Evolutionary conservation across 1,140 invertebrate species (phyloP), one percentile per base, ranked within the genome.

Genomic region (Sycophaga agraensis): DNA sequence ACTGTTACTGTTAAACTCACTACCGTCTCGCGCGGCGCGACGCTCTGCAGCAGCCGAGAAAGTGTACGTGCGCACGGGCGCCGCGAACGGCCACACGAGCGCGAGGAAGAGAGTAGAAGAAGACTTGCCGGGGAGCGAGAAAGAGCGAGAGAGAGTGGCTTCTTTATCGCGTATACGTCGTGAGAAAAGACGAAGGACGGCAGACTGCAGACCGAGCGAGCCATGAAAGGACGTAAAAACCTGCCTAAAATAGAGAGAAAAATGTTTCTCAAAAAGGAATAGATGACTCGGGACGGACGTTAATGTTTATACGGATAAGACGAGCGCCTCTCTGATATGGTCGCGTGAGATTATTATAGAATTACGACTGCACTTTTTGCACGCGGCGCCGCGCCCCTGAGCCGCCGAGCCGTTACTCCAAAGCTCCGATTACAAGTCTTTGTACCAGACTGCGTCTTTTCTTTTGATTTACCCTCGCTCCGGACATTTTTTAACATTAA

Each of bases 1-100:
- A 78, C 78, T 70, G 72, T 77, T 75, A 74, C 74, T 72, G 75
- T 78, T 76, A 74, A 78, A 74, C 71, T 77, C 73, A 64, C 70
- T 75, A 68, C 67, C 67, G 68, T 68, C 68, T 53, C 49, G n/a
- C 16, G 14, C 35, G 43, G n/a, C n/a, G n/a, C n/a, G n/a, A n/a
- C n/a, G n/a, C n/a, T n/a, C 43, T 57, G 21, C 26, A 19, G 22
- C 19, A 46, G 31, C 45, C 28, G 8, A 68, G 67, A 68, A 68
- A 65, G 61, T 59, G 62, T 64, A 64, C 55, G 31, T 26, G 24
- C 28, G 28, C 28, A 31, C 28, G 28, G 5, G 28, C 28, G 28
- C 28, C 28, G 28, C 28, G 28, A 4, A 31, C 28, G 11, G 5
- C 4, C 28, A 31, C 28, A 31, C 11, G 28, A 4, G 11, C 28